phyloP scores from a whole-genome alignment of 2,797 vertebrate species.

The Falco columbarius region DNA sequence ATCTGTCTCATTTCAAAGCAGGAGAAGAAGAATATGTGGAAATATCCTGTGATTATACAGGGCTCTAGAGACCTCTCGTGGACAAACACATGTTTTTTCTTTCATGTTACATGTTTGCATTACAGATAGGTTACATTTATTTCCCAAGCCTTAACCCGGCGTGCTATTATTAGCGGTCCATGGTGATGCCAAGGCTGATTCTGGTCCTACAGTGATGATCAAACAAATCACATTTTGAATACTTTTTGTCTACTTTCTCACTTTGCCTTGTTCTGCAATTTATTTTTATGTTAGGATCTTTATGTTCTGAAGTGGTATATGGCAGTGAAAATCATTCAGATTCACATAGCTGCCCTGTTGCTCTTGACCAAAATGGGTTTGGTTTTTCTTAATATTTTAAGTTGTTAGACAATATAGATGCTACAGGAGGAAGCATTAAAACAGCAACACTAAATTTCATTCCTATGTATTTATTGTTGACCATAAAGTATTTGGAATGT shows the following conservation, averaged over 20 bases:
- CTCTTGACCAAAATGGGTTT: neutral
- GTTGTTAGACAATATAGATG: neutral
- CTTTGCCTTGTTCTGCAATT: neutral
- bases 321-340: neutral
- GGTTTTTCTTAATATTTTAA: neutral
- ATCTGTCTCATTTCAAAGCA: neutral
- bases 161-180: fast-evolving
- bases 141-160: neutral
- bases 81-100: conserved; percentile 30
- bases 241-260: neutral
- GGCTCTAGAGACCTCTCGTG: conserved; percentile 70
- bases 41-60: neutral
- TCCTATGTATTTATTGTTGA: neutral
- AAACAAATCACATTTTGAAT: neutral
- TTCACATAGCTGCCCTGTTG: neutral
- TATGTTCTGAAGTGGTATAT: neutral
- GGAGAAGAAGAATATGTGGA: neutral
- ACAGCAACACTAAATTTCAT: neutral
- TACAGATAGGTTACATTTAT: neutral
- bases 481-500: neutral
- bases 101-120: fast-evolving
- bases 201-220: neutral
- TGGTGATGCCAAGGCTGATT: neutral
- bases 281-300: neutral
- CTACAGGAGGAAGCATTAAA: neutral